Conservation (phyloP, 2,888 invertebrate genomes). For the Leptura quadrifasciata region DNA sequence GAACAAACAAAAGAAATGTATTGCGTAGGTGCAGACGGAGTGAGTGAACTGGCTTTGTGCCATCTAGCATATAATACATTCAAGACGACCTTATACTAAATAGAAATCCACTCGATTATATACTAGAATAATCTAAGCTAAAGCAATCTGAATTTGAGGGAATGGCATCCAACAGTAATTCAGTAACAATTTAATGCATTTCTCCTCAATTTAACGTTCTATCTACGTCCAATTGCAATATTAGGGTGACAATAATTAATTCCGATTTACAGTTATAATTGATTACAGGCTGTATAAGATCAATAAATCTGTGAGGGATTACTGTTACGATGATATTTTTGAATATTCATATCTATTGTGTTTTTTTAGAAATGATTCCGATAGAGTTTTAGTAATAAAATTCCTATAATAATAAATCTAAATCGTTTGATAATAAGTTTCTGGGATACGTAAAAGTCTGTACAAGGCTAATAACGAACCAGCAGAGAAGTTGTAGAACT, state of each 20-base stretch:
- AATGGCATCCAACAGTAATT: slow-evolving; percentile 21
- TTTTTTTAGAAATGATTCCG: too few relatives aligned
- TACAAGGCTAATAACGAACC: too few relatives aligned
- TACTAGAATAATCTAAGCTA: slow-evolving; percentile 4
- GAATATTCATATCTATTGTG: too few relatives aligned
- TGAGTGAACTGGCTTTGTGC: slow-evolving; percentile 25
- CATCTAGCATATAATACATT: slow-evolving; percentile 23
- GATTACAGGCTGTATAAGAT: background rate
- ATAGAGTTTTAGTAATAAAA: too few relatives aligned
- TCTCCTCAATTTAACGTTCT: background rate
- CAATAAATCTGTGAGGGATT: too few relatives aligned
- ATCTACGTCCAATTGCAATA: slow-evolving; percentile 16
- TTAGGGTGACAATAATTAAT: background rate
- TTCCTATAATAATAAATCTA: too few relatives aligned
- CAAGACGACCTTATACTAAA: slow-evolving; percentile 14
- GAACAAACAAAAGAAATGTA: background rate
- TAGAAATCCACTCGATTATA: background rate
- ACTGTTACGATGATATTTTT: too few relatives aligned
- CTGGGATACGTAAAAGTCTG: too few relatives aligned
- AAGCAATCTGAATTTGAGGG: background rate
- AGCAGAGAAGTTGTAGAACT: too few relatives aligned
- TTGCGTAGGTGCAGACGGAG: slow-evolving; percentile 10
- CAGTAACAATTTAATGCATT: slow-evolving; percentile 33
- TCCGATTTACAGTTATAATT: background rate
- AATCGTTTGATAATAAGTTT: too few relatives aligned